A percentile compares a stretch with the other conserved stretches of the same genome.
Conservation (phyloP, 2,113 vertebrate genomes). For the Aldabrachelys gigantea region DNA sequence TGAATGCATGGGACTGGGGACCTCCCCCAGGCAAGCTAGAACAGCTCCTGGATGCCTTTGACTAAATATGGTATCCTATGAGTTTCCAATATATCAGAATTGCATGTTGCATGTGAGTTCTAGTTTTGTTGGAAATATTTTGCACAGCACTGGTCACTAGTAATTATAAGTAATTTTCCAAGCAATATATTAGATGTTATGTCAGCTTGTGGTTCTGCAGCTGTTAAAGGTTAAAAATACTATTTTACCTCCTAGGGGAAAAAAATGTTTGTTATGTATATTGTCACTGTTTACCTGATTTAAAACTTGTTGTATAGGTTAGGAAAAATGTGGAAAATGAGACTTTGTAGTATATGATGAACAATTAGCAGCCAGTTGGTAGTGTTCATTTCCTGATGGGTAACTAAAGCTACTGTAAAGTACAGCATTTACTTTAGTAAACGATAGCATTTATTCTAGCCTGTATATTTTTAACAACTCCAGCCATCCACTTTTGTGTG, state of each 20-base stretch:
- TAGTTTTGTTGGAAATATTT: neutral
- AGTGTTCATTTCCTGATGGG: neutral
- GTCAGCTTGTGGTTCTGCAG: neutral
- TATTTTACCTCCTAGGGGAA: neutral
- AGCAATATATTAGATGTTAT: neutral
- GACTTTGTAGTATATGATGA: neutral
- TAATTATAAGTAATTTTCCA: neutral
- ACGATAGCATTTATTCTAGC: neutral
- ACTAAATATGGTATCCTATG: neutral
- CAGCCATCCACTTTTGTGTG: neutral
- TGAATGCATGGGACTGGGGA: no score
- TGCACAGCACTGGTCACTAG: neutral
- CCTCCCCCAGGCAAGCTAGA: no score
- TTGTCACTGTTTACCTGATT: neutral
- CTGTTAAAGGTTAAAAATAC: neutral
- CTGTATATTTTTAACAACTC: neutral
- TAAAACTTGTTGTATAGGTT: neutral
- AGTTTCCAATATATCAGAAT: neutral
- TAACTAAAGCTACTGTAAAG: neutral
- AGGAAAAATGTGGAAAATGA: neutral
- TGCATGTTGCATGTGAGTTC: neutral
- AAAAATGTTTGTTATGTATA: neutral
- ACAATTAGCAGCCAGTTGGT: neutral
- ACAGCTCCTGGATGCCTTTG: accelerated
- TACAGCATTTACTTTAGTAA: neutral